phyloP scores from a whole-genome alignment of 2,797 vertebrate genomes.

The Varecia variegata region DNA sequence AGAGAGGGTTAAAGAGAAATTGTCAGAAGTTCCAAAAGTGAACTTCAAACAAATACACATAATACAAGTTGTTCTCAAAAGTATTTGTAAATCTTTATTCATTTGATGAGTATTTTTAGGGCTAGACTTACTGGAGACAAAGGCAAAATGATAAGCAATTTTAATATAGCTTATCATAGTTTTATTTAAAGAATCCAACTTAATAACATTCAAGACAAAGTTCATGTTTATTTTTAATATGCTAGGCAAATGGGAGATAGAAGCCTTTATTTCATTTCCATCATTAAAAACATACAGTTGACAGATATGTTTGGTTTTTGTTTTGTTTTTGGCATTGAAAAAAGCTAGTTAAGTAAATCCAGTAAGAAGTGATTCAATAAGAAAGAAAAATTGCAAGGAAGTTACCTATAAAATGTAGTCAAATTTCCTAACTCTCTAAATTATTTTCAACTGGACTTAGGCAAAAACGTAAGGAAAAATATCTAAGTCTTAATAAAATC shows the following conservation, averaged over 20 bases:
- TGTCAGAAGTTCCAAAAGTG: background rate
- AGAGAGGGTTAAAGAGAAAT: background rate
- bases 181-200: constrained; percentile 42
- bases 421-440: background rate
- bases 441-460: background rate
- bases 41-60: background rate
- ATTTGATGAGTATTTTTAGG: constrained; percentile 33
- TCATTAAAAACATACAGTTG: constrained; percentile 7
- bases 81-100: background rate
- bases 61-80: constrained; percentile 7
- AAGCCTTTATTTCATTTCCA: constrained; percentile 21
- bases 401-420: background rate
- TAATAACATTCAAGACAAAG: constrained; percentile 54
- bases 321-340: constrained; percentile 15
- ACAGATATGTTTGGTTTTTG: constrained; percentile 5
- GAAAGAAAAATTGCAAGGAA: constrained; percentile 17
- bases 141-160: background rate
- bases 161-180: constrained; percentile 44
- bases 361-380: background rate
- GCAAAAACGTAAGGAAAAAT: background rate
- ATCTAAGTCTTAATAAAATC: background rate
- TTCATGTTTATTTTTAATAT: constrained; percentile 72
- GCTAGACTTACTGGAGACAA: constrained; percentile 43
- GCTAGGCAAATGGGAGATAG: background rate
- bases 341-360: background rate